Conservation (phyloP, 2,888 invertebrate species). For the Eristalinus sepulchralis region DNA sequence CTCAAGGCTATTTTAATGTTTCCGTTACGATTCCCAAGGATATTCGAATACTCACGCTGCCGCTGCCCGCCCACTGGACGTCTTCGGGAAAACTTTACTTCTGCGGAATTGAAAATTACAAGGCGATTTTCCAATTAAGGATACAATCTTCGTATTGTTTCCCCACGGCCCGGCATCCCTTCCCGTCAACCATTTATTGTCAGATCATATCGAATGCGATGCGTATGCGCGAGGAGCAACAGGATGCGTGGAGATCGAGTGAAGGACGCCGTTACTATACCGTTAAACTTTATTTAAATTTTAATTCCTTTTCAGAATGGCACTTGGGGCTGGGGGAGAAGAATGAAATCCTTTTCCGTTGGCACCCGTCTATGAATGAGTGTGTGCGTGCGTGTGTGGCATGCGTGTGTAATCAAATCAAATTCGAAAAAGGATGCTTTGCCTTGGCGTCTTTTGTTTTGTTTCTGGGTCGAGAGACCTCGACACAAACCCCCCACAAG, state of each 20-base stretch:
- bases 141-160: conserved; percentile 70
- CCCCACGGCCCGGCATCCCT: conserved; percentile 8
- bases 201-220: conserved; percentile 39
- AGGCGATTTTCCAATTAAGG: conserved; percentile 71
- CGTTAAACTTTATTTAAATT: conserved; percentile 71
- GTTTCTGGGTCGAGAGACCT: conserved; percentile 64
- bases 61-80: not conserved
- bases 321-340: not conserved
- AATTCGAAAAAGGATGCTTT: conserved; percentile 57
- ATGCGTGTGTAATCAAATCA: conserved; percentile 70
- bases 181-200: conserved; percentile 30
- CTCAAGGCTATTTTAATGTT: conserved; percentile 41
- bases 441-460: conserved; percentile 61
- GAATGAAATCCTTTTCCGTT: conserved; percentile 33
- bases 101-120: conserved; percentile 66
- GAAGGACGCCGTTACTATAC: conserved; percentile 13
- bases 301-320: conserved; percentile 56
- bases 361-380: too few relatives aligned
- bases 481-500: conserved; percentile 23
- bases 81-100: conserved; percentile 46
- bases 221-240: conserved; percentile 28
- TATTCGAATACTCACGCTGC: conserved; percentile 44
- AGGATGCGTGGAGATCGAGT: conserved; percentile 15
- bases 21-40: conserved; percentile 63
- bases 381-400: conserved; percentile 27